These are phyloP conservation scores for Eudasyphora cyanicolor DNA, from an alignment of 2,888 invertebrate genomes.

Conservation along the genomic window DNA sequence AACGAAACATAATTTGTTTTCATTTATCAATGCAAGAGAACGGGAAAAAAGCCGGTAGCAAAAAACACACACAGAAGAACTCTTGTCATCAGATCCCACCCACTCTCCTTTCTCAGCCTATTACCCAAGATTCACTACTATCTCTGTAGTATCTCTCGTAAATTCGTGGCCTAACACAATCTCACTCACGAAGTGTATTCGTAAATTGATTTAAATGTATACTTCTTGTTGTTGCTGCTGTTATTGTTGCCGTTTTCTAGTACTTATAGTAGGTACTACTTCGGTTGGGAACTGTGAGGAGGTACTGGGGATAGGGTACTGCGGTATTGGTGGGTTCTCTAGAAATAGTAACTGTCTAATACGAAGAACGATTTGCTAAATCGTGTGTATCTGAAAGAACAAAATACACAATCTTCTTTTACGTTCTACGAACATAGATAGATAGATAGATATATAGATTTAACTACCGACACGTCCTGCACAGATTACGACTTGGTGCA, in stretches of 20 bases:
- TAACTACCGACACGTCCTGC: conserved; percentile 6
- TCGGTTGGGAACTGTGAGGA: not conserved
- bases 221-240: conserved; percentile 17
- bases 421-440: not conserved
- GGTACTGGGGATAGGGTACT: not conserved
- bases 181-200: conserved; percentile 51
- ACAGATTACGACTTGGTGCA: not conserved
- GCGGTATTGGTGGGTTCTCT: not conserved
- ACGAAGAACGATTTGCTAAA: conserved; percentile 14
- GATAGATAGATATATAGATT: not conserved
- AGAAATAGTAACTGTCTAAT: not conserved
- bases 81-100: too few relatives aligned
- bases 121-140: not conserved
- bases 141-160: conserved; percentile 13
- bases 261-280: not conserved
- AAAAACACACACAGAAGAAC: conserved; percentile 3
- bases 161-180: conserved; percentile 32
- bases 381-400: conserved; percentile 31
- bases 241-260: not conserved
- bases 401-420: conserved; percentile 12
- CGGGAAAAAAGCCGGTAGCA: conserved; percentile 14
- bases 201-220: conserved; percentile 61
- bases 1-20: conserved; percentile 26
- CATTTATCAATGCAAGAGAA: conserved; percentile 7
- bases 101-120: not conserved